Percentiles rank a stretch among this genome's conserved stretches.
phyloP scores from a whole-genome alignment of 2,888 invertebrate species.

The Tethea ocularis region DNA sequence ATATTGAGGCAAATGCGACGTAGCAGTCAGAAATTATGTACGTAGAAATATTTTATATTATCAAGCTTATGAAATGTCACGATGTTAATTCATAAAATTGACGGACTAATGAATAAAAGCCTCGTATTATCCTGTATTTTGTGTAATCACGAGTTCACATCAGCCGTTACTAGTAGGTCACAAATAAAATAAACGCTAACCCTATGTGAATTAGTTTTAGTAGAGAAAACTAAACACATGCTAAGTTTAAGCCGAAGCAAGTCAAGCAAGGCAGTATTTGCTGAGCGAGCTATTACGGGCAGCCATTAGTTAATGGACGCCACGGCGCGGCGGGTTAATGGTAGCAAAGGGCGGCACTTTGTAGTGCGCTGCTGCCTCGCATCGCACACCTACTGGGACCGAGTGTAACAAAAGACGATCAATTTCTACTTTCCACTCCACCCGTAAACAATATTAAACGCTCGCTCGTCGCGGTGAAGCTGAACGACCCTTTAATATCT shows the following conservation, averaged over 20 bases:
- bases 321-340: constrained; percentile 50
- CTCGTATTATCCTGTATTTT: too few species aligned
- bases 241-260: constrained; percentile 41
- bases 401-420: constrained; percentile 16
- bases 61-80: too few species aligned
- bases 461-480: constrained; percentile 1
- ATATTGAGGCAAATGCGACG: too few species aligned
- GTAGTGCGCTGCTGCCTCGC: constrained; percentile 24
- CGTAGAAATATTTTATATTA: too few species aligned
- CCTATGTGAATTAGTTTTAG: constrained; percentile 20
- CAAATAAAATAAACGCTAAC: too few species aligned
- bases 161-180: too few species aligned
- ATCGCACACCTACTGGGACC: constrained; percentile 13
- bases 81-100: too few species aligned
- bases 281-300: constrained; percentile 51
- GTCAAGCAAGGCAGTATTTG: constrained; percentile 54
- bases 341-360: constrained; percentile 49
- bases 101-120: too few species aligned
- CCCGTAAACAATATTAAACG: constrained; percentile 8
- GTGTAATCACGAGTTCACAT: too few species aligned
- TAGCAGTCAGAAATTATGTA: too few species aligned
- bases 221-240: constrained; percentile 39
- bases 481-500: constrained; percentile 3
- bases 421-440: constrained; percentile 13
- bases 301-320: constrained; percentile 74